Evolutionary conservation across 2,888 invertebrate species (phyloP).

Genomic region (Eristalis intricaria): DNA sequence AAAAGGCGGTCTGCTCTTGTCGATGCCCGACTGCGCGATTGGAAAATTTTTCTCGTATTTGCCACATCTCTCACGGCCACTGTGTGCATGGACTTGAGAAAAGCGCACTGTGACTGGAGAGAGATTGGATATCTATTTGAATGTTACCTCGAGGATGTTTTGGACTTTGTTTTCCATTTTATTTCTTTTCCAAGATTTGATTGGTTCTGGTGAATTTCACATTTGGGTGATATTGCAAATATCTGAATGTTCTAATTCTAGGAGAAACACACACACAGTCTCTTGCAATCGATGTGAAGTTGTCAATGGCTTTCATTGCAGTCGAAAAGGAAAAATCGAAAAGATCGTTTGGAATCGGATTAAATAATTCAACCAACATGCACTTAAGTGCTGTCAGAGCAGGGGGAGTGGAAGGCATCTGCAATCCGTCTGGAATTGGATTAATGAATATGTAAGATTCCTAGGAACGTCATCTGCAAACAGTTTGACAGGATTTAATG

Average conservation of each 20-base stretch:
- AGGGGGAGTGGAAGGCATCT: neutral
- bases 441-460: neutral
- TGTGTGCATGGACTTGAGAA: neutral
- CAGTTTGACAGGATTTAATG: neutral
- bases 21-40: constrained; percentile 10
- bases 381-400: neutral
- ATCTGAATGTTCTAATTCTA: neutral
- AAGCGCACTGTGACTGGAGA: too few species aligned
- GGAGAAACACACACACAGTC: neutral
- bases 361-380: neutral
- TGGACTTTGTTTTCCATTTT: neutral
- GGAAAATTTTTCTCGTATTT: neutral
- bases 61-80: neutral
- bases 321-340: neutral
- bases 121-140: neutral
- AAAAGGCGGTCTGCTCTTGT: neutral
- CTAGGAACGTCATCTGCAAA: neutral
- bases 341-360: neutral
- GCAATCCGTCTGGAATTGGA: neutral
- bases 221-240: neutral
- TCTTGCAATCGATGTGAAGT: neutral
- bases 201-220: neutral
- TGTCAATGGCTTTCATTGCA: neutral
- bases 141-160: neutral
- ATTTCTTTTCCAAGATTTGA: neutral